Conservation (phyloP, 37 sponge, comb jelly and placozoan genomes). For the Eunapius fragilis region DNA sequence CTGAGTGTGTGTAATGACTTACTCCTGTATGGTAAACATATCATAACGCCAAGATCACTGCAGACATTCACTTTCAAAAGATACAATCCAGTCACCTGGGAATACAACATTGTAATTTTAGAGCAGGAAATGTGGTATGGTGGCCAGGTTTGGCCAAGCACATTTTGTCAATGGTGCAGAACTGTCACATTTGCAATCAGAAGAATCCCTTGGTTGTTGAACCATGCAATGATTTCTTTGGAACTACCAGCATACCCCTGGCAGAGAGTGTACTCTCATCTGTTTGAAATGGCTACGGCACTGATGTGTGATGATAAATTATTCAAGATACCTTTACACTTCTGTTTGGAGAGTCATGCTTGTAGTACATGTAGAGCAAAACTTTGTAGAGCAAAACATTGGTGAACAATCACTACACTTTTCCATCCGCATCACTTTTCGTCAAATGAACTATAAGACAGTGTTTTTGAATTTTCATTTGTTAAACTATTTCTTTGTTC, state of each 20-base stretch:
- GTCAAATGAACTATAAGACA: no score
- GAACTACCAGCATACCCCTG: conserved; percentile 10
- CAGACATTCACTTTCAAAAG: conserved; percentile 19
- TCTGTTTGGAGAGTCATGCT: no score
- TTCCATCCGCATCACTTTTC: no score
- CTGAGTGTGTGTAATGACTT: conserved; percentile 12
- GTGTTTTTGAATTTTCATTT: no score
- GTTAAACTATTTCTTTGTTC: no score
- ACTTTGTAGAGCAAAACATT: no score
- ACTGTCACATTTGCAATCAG: not conserved
- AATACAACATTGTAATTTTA: not conserved
- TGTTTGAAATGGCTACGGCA: not conserved
- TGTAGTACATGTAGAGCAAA: no score
- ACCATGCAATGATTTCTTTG: conserved; percentile 13
- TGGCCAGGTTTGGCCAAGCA: conserved; percentile 26
- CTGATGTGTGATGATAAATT: no score
- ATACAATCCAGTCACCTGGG: conserved; percentile 25
- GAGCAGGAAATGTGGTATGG: conserved; percentile 9
- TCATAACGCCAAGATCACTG: conserved; percentile 6
- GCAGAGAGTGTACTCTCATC: not conserved
- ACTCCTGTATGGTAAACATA: conserved; percentile 13
- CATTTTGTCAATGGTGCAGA: not conserved
- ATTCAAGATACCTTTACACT: no score
- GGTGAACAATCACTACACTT: no score
- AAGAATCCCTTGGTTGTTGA: not conserved